phyloP scores from a whole-genome alignment of 2,113 vertebrate genomes.

The Scomber japonicus region DNA sequence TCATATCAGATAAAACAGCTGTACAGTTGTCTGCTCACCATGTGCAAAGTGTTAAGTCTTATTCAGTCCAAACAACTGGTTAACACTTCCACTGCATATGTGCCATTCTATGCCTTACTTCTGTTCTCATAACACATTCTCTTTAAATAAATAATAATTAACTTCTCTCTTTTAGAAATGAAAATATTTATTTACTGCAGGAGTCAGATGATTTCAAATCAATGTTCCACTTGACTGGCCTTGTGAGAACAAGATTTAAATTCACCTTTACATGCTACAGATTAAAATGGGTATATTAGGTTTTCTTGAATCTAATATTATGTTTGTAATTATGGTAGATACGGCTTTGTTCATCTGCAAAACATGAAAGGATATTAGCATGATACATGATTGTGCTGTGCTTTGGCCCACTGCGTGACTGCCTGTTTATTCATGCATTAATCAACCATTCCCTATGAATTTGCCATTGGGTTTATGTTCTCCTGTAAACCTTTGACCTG shows the following conservation, averaged over 20 bases:
- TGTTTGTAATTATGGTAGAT: not conserved
- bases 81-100: not conserved
- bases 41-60: constrained; percentile 8
- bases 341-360: not conserved
- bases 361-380: not conserved
- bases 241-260: constrained; percentile 18
- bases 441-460: constrained; percentile 28
- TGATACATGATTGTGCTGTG: not conserved
- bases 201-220: constrained; percentile 17
- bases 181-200: not conserved
- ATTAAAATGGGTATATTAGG: not conserved
- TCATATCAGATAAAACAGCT: constrained; percentile 22
- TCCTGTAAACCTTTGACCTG: constrained; percentile 53
- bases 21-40: not conserved
- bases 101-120: not conserved
- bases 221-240: not conserved
- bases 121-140: not conserved
- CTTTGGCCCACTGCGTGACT: not conserved
- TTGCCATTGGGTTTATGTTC: constrained; percentile 38
- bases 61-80: not conserved
- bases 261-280: not conserved
- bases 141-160: constrained; percentile 1
- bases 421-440: constrained; percentile 33
- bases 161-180: not conserved
- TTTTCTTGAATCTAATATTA: not conserved